These are phyloP conservation scores for Ochlodes sylvanus DNA, from an alignment of 2,888 invertebrate species.

Conservation along the genomic window DNA sequence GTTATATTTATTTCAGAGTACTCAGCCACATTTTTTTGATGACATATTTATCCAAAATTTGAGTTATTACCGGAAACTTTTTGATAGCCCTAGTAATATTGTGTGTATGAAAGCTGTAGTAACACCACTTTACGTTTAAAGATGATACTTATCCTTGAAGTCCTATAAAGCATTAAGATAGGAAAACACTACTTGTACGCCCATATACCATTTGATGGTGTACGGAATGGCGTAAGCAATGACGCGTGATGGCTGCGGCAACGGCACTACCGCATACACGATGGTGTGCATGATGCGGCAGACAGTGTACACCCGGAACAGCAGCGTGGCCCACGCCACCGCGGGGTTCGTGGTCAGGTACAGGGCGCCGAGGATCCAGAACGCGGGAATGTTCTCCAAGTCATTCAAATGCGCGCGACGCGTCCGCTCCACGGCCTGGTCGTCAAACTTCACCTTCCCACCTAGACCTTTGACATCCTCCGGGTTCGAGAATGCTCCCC, in stretches of 20 bases:
- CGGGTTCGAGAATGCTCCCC: constrained; percentile 61
- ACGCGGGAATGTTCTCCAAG: constrained; percentile 89
- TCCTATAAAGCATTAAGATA: constrained; percentile 40
- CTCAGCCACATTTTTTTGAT: too few species aligned
- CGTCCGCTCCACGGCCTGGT: constrained; percentile 65
- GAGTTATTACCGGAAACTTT: too few species aligned
- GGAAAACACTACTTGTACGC: constrained; percentile 57
- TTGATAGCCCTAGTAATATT: too few species aligned
- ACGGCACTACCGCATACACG: constrained; percentile 86
- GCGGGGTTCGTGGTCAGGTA: constrained; percentile 86
- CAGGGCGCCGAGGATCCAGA: constrained; percentile 85
- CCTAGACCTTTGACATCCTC: constrained; percentile 45
- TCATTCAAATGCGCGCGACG: constrained; percentile 88
- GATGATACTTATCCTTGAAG: background rate
- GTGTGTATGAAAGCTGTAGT: too few species aligned
- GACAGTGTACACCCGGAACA: constrained; percentile 81
- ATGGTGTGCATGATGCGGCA: constrained; percentile 86
- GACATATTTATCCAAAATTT: too few species aligned
- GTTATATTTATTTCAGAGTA: too few species aligned
- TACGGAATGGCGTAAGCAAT: constrained; percentile 61
- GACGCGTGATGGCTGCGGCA: constrained; percentile 84
- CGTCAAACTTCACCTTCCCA: constrained; percentile 67
- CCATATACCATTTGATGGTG: constrained; percentile 64
- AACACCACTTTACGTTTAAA: too few species aligned
- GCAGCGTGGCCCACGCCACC: constrained; percentile 61